Percentiles rank a stretch among this genome's conserved stretches.
Conservation (phyloP, 2,113 vertebrate genomes). For the Larimichthys crocea region DNA sequence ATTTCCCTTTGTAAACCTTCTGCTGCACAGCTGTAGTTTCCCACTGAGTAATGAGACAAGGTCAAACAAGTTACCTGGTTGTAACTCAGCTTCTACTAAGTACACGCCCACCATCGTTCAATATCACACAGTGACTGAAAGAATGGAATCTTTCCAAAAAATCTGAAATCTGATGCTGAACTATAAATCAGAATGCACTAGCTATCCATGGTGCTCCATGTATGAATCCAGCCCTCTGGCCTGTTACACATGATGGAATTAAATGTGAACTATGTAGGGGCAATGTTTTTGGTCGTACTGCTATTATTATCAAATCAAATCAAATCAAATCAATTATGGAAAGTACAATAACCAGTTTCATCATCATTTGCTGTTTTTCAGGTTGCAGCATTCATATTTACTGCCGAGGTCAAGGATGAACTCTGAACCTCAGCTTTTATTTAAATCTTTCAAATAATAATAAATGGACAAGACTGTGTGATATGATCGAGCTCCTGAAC, state of each 20-base stretch:
- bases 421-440: neutral
- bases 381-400: neutral
- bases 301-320: too few relatives aligned
- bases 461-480: neutral
- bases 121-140: too few relatives aligned
- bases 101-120: neutral
- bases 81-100: too few relatives aligned
- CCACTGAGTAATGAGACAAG: too few relatives aligned
- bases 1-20: too few relatives aligned
- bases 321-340: too few relatives aligned
- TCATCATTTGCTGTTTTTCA: neutral
- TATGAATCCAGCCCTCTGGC: neutral
- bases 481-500: neutral
- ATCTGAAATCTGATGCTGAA: too few relatives aligned
- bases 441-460: neutral
- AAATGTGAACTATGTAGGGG: too few relatives aligned
- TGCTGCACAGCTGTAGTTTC: neutral
- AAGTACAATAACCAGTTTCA: neutral
- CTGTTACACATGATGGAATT: too few relatives aligned
- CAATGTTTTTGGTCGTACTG: neutral
- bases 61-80: too few relatives aligned
- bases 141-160: too few relatives aligned
- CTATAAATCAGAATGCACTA: too few relatives aligned
- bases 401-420: neutral
- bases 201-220: neutral